Conservation (phyloP, 92 coral and sea anemone genomes). For the Galaxea fascicularis region DNA sequence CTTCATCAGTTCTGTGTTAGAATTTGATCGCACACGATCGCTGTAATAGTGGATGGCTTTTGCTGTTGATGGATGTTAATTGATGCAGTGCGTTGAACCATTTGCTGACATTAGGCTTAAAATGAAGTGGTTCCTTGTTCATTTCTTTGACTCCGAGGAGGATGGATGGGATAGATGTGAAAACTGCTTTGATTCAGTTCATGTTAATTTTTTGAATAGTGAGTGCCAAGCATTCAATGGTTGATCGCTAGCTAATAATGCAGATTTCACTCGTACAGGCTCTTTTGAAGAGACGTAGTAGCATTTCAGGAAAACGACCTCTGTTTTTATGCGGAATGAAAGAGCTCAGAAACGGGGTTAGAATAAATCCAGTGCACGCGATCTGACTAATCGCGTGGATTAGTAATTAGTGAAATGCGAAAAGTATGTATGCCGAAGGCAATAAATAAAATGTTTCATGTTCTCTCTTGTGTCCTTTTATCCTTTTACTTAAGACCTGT, state of each 20-base stretch:
- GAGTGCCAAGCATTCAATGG: no score
- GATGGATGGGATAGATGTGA: not conserved
- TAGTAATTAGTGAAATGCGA: no score
- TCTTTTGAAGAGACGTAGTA: not conserved
- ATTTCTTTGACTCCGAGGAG: not conserved
- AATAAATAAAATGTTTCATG: no score
- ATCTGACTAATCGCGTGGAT: not conserved
- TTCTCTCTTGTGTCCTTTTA: no score
- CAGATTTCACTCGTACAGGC: no score
- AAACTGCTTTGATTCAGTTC: not conserved
- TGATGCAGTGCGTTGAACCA: constrained; percentile 32
- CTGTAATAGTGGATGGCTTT: constrained; percentile 15
- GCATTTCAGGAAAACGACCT: not conserved
- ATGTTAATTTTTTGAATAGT: no score
- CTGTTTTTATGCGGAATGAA: not conserved
- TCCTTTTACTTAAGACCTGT: no score
- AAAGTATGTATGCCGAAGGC: no score
- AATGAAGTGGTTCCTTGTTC: not conserved
- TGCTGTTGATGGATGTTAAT: constrained; percentile 34
- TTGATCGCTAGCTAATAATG: no score
- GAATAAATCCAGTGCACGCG: not conserved
- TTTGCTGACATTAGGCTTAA: constrained; percentile 10
- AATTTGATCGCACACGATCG: constrained; percentile 22
- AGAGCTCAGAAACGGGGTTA: not conserved
- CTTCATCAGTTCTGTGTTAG: not conserved